phyloP scores from a whole-genome alignment of 2,888 invertebrate species.

The Saturnia pavonia region DNA sequence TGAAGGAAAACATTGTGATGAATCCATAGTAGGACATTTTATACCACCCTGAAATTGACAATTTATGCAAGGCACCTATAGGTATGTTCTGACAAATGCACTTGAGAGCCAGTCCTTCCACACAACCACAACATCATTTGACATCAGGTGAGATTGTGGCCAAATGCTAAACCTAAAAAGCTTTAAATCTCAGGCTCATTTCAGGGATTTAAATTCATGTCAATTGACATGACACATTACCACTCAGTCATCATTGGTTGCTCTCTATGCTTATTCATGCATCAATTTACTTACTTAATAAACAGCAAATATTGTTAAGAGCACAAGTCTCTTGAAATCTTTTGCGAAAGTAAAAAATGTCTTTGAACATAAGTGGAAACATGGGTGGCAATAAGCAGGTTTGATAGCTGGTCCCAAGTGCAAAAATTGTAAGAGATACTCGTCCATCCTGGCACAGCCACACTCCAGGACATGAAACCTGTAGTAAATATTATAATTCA shows the following conservation, averaged over 20 bases:
- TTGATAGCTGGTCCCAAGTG: conserved; percentile 86
- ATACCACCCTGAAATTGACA: too few relatives aligned
- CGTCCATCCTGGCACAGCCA: conserved; percentile 92
- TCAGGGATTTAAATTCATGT: too few relatives aligned
- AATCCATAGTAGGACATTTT: too few relatives aligned
- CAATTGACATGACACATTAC: too few relatives aligned
- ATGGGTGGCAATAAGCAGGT: conserved; percentile 84
- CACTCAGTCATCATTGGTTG: neutral
- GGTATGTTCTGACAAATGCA: too few relatives aligned
- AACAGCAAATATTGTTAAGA: conserved; percentile 70
- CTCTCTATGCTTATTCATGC: conserved; percentile 3
- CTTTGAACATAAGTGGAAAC: conserved; percentile 87
- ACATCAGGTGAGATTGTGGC: too few relatives aligned
- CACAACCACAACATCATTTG: too few relatives aligned
- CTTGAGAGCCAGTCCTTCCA: too few relatives aligned
- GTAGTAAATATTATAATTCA: conserved; percentile 23
- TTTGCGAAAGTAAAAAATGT: conserved; percentile 85
- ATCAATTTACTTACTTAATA: conserved; percentile 60
- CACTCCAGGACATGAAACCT: conserved; percentile 93
- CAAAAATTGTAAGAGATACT: conserved; percentile 85
- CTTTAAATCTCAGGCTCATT: too few relatives aligned
- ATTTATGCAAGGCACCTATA: too few relatives aligned
- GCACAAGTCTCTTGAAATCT: conserved; percentile 65
- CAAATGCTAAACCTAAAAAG: too few relatives aligned
- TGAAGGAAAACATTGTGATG: too few relatives aligned